Evolutionary conservation across 1,140 invertebrate species (phyloP).

Genomic region (Ectropis grisescens): DNA sequence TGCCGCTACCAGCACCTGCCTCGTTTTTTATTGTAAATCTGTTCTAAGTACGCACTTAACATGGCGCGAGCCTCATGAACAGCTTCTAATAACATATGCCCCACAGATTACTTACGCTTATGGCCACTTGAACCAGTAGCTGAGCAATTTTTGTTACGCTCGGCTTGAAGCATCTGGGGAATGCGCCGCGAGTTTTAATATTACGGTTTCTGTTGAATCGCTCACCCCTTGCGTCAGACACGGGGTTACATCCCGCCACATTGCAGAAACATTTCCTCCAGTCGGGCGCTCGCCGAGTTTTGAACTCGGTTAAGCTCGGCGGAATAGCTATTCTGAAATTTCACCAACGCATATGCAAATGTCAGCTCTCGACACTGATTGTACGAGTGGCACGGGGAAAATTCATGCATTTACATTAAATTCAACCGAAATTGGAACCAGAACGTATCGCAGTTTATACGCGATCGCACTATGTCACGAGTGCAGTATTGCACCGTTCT

Average conservation of each 20-base stretch:
- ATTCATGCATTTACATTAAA: constrained; percentile 68
- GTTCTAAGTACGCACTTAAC: constrained; percentile 27
- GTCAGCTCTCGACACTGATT: constrained; percentile 66
- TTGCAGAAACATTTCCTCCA: constrained; percentile 35
- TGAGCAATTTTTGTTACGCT: constrained; percentile 19
- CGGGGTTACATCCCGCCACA: constrained; percentile 33
- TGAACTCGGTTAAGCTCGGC: constrained; percentile 54
- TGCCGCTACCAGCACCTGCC: constrained; percentile 34
- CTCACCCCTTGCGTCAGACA: constrained; percentile 33
- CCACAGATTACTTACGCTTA: constrained; percentile 34
- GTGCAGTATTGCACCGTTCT: constrained; percentile 12
- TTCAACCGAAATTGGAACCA: constrained; percentile 60
- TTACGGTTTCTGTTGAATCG: constrained; percentile 19
- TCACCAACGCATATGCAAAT: constrained; percentile 64
- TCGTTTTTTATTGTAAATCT: constrained; percentile 37
- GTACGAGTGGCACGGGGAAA: constrained; percentile 61
- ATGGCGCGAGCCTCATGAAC: constrained; percentile 28
- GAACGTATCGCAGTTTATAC: constrained; percentile 47
- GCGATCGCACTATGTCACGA: constrained; percentile 41
- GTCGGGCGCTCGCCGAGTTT: constrained; percentile 42
- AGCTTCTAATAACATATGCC: constrained; percentile 27
- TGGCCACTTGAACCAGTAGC: too few relatives aligned
- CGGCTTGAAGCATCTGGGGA: constrained; percentile 6
- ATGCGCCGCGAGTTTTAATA: constrained; percentile 28
- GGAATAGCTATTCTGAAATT: constrained; percentile 59